Evolutionary conservation across 2,113 vertebrate species (phyloP).

Genomic region (Indicator indicator): DNA sequence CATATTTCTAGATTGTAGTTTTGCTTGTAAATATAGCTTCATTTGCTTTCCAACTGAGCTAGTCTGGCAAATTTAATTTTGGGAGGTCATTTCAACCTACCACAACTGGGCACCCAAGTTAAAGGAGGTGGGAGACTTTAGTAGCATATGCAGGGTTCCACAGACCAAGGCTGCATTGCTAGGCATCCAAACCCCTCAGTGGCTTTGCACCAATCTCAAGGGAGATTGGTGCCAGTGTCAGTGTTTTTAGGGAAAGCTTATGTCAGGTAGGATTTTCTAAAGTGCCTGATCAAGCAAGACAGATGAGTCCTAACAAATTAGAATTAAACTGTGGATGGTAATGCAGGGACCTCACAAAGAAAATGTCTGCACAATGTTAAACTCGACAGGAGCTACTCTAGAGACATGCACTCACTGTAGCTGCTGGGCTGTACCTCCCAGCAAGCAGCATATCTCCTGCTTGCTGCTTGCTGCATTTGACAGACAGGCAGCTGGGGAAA

Average conservation of each 20-base stretch:
- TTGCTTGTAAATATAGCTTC: no score
- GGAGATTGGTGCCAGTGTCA: not conserved
- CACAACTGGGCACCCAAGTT: not conserved
- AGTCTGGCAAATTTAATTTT: no score
- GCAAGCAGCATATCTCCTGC: accelerated
- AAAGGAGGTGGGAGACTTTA: not conserved
- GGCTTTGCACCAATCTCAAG: not conserved
- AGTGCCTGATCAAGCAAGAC: not conserved
- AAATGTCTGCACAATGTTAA: not conserved
- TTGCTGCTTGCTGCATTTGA: not conserved
- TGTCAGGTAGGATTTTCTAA: not conserved
- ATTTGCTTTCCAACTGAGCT: no score
- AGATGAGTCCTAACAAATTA: not conserved
- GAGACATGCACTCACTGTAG: not conserved
- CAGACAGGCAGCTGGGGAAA: not conserved
- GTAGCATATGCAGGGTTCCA: not conserved
- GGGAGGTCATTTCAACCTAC: no score
- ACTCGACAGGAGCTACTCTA: not conserved
- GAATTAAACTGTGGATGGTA: not conserved
- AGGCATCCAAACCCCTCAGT: not conserved
- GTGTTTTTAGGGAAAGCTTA: not conserved
- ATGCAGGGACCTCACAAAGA: not conserved
- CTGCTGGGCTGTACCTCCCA: not conserved
- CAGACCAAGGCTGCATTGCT: not conserved
- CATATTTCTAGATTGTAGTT: no score